Evolutionary conservation across 2,113 vertebrate genomes (phyloP), one percentile per base, ranked within the genome.

Genomic region (Brachyhypopomus occidentalis): DNA sequence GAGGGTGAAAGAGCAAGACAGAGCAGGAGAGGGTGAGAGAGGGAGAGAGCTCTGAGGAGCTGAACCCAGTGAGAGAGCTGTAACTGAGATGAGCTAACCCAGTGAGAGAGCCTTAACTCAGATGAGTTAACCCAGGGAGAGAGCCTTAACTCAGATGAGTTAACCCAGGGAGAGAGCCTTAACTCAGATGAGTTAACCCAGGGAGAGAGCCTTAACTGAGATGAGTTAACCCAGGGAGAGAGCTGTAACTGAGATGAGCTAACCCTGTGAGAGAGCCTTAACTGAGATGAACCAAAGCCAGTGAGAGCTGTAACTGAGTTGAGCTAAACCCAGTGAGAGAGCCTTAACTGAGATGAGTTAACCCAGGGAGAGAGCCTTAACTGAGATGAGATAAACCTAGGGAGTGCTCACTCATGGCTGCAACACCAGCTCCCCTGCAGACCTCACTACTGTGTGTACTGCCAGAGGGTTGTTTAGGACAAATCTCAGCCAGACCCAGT

Each of bases 401-500:
- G 25, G 22, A 23, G 22, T 3, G 20, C 71, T 22, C 6, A 34
- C 17, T 60, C 20, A 75, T 34, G 14, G 7, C 60, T 9, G 23
- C 7, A 63, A 63, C 6, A 3, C 62, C 25, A 64, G 2, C 9
- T 41, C 41, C 41, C 86, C 75, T 62, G 87, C 88, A 89, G 84
- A 48, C 71, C 23, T 84, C 89, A 91, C 89, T 88, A 87, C 74
- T 83, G 77, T 88, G 75, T 87, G 82, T 84, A 86, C 79, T 84
- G 77, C 83, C 25, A 75, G 64, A 20, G 79, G 12, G 9, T 75
- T 20, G 36, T 86, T 85, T 80, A 77, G 41, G 81, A 87, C 81
- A 82, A 77, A 78, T 83, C 73, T 91, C 88, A 75, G 84, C 69
- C 69, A 89, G 91, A 91, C 92, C 92, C 90, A 93, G 87, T 92